Base-by-base conservation (phyloP, 2,797 vertebrate genomes). In the Platalea minor region DNA sequence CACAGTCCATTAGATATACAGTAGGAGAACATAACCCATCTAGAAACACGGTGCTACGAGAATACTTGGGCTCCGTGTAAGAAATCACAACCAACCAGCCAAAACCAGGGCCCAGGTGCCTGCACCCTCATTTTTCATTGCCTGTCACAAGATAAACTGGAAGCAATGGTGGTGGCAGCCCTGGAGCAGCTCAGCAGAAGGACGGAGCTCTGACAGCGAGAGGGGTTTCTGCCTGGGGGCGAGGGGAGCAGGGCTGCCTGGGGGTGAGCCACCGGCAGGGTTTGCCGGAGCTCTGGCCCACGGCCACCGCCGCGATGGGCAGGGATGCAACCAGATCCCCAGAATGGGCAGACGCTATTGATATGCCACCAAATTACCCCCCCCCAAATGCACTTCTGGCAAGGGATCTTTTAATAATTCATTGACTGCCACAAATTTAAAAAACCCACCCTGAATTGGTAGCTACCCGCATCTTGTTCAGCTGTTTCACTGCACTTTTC, bases 21-120 rank as follows among this genome's bases (percentile, higher is more conserved):
- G 59, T 3, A 11, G 19, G 39, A 51, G 92, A 50, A 21, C 17
- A 17, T 12, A 25, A 8, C 11, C 53, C 72, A 2, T 1, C 35
- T 11, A 41, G 69, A 65, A 77, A 6, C 48, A 21, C 4, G 1
- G 56, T 4, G 51, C 70, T 17, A 0, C 0, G 20, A 25, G 85
- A 45, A 13, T 1, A 14, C 25, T 4, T 0, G 1, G 54, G 72
- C 16, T 56, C 63, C 0, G 0, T 4, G 53, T 12, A 4, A 61
- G 63, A 25, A 61, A 33, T 17, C 75, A 46, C 72, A 72, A 1
- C 37, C 33, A 67, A 13, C 2, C 11, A 14, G 57, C 31, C 75
- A 26, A 17, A 28, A 43, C 3, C 0, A 0, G n/a, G 29, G 33
- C 15, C 41, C 41, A 4, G 37, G 13, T 35, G n/a, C 57, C 61